phyloP scores from a whole-genome alignment of 2,113 vertebrate genomes.

The Limanda limanda region DNA sequence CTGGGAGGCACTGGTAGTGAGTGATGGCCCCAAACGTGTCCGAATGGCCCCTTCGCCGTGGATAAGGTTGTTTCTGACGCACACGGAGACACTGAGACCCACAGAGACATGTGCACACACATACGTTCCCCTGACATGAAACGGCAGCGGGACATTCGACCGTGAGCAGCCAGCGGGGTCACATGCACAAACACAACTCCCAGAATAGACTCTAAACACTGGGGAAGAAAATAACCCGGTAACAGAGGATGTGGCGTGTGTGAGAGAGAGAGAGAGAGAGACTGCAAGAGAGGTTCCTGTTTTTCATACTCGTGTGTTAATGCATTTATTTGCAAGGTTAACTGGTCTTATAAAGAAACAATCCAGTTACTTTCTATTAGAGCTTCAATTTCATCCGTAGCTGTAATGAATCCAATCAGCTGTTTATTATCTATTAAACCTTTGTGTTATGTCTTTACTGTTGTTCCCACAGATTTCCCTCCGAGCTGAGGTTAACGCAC shows the following conservation, averaged over 20 bases:
- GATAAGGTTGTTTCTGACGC: constrained; percentile 43
- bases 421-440: constrained; percentile 47
- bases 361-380: neutral
- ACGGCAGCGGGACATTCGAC: constrained; percentile 61
- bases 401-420: constrained; percentile 44
- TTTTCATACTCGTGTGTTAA: neutral
- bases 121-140: constrained; percentile 41
- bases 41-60: constrained; percentile 19
- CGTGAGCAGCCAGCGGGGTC: constrained; percentile 50
- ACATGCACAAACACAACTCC: constrained; percentile 67
- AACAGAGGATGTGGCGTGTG: constrained; percentile 46
- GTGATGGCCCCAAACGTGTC: constrained; percentile 25
- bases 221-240: constrained; percentile 68
- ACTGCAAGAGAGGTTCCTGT: constrained; percentile 3
- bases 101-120: constrained; percentile 16
- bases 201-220: constrained; percentile 76
- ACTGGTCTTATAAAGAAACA: constrained; percentile 28
- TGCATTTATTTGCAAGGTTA: constrained; percentile 28
- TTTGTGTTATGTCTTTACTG: constrained; percentile 32
- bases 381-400: constrained; percentile 30
- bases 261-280: constrained; percentile 2
- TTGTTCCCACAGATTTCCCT: constrained; percentile 30
- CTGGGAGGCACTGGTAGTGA: neutral
- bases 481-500: neutral
- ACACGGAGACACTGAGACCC: constrained; percentile 26